These are phyloP conservation scores for Papilio protenor DNA, from an alignment of 2,888 invertebrate genomes.

Conservation along the genomic window DNA sequence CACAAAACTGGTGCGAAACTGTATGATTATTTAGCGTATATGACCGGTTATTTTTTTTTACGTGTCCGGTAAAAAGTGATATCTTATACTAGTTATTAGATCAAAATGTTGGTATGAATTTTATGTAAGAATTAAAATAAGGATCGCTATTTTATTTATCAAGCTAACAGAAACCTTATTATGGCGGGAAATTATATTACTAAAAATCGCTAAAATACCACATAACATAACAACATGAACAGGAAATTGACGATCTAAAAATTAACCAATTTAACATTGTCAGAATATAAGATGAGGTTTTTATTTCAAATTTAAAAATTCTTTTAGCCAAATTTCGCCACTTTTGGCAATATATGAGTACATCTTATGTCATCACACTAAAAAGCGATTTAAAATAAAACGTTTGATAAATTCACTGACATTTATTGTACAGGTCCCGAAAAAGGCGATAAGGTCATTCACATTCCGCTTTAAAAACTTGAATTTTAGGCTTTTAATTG, in stretches of 20 bases:
- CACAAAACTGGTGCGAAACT: no score
- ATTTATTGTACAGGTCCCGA: neutral
- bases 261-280: neutral
- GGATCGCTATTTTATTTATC: no score
- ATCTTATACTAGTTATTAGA: no score
- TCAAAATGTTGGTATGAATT: no score
- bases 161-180: no score
- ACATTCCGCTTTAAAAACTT: neutral
- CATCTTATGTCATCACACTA: neutral
- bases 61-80: no score
- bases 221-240: neutral
- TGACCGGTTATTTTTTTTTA: no score
- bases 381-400: neutral
- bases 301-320: neutral
- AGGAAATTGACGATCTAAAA: neutral
- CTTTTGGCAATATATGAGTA: neutral
- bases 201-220: neutral
- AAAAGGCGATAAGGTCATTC: neutral
- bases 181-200: no score
- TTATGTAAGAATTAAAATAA: no score
- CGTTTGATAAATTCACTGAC: neutral
- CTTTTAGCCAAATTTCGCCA: neutral
- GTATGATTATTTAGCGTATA: no score
- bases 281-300: neutral
- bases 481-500: slow-evolving; percentile 6